Conservation (phyloP, 1,140 invertebrate genomes). For the Nixonia krombeini region DNA sequence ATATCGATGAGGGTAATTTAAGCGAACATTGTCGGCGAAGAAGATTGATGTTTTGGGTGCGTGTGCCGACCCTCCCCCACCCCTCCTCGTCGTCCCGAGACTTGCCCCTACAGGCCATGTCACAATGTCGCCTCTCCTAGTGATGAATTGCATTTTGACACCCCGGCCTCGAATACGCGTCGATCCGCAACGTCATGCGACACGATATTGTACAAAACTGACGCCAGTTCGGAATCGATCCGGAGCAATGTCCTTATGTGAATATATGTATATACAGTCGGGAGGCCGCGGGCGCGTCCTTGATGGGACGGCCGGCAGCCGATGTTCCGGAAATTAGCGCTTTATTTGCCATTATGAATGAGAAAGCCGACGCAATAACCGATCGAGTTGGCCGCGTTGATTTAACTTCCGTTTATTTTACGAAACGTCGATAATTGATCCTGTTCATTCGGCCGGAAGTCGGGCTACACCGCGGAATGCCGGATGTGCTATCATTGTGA, state of each 20-base stretch:
- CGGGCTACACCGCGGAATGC: slow-evolving; percentile 26
- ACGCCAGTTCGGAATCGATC: slow-evolving; percentile 36
- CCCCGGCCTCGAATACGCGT: slow-evolving; percentile 46
- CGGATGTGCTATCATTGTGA: too few relatives aligned
- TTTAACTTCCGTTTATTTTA: slow-evolving; percentile 28
- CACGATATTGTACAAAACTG: slow-evolving; percentile 48
- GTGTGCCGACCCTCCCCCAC: slow-evolving; percentile 37
- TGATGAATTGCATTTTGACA: slow-evolving; percentile 67
- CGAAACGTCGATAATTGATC: slow-evolving; percentile 35
- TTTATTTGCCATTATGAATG: slow-evolving; percentile 23
- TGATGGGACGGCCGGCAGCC: background rate
- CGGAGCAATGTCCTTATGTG: slow-evolving; percentile 20
- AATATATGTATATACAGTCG: slow-evolving; percentile 17
- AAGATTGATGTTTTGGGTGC: slow-evolving; percentile 69
- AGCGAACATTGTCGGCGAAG: slow-evolving; percentile 67
- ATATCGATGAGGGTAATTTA: slow-evolving; percentile 71
- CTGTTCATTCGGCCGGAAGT: slow-evolving; percentile 17
- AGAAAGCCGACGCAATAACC: slow-evolving; percentile 19
- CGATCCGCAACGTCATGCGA: slow-evolving; percentile 55
- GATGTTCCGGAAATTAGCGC: slow-evolving; percentile 8
- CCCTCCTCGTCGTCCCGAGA: slow-evolving; percentile 4
- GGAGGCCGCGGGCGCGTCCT: slow-evolving; percentile 8
- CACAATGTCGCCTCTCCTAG: slow-evolving; percentile 31
- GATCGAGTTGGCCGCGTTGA: too few relatives aligned
- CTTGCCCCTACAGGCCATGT: too few relatives aligned